phyloP scores from a whole-genome alignment of 2,113 vertebrate genomes.

The Etheostoma spectabile region DNA sequence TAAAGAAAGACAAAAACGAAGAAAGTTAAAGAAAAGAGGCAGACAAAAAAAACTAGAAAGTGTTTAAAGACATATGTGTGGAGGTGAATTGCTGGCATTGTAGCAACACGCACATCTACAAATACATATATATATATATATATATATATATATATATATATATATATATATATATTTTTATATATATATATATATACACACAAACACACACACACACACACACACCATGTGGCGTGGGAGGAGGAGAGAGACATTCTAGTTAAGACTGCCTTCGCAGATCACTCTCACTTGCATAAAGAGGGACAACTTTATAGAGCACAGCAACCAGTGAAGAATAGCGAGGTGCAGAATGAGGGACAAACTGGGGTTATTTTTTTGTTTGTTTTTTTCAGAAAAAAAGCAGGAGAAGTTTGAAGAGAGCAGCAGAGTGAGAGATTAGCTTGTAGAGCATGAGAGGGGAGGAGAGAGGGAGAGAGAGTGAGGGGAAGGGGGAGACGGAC shows the following conservation, averaged over 20 bases:
- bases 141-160: not conserved
- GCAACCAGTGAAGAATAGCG: constrained; percentile 34
- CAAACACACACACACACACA: constrained; percentile 15
- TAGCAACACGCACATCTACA: constrained; percentile 44
- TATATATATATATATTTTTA: not conserved
- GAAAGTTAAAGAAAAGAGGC: not conserved
- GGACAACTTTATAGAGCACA: constrained; percentile 55
- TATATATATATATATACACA: not conserved
- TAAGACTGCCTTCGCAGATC: constrained; percentile 77
- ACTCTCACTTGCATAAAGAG: constrained; percentile 68
- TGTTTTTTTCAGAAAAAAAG: not conserved
- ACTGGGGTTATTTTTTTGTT: not conserved
- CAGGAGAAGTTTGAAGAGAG: constrained; percentile 56
- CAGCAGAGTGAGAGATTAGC: constrained; percentile 25
- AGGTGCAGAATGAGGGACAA: constrained; percentile 33
- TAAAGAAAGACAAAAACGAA: not conserved
- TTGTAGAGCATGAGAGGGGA: constrained; percentile 32
- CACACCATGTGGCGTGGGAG: constrained; percentile 56
- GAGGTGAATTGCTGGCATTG: constrained; percentile 65
- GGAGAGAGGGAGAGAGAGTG: constrained; percentile 36
- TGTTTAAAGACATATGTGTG: constrained; percentile 25
- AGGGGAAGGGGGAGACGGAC: constrained; percentile 47
- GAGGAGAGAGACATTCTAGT: constrained; percentile 75
- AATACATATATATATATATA: not conserved
- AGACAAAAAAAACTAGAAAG: constrained; percentile 32